Base-by-base conservation (phyloP, 2,113 vertebrate genomes). In the Dunckerocampus dactyliophorus region DNA sequence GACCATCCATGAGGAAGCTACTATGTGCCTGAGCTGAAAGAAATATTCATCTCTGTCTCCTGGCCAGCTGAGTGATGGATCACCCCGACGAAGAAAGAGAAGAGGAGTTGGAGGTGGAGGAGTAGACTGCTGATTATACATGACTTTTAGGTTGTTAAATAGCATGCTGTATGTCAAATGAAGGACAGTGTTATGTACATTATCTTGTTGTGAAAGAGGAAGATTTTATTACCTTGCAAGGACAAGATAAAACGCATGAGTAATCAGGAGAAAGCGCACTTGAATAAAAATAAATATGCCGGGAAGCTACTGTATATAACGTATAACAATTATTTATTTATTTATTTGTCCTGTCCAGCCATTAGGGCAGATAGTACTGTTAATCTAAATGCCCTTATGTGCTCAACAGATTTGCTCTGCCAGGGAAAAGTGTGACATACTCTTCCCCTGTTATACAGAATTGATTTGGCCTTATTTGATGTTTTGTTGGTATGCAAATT, bases 31-130 rank as follows among this genome's bases (percentile, higher is more conserved):
- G 80, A 82, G 80, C 70, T 82, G 85, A 88, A 75, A 87, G 80
- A 88, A 87, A 86, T 85, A 87, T 87, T 86, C 82, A 80, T 83
- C 75, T 87, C 76, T 56, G 47, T 82, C 77, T 76, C 48, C 67
- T 66, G 72, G 72, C 47, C 4, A 20, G 79, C 72, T 87, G 87
- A 88, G 81, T 85, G 85, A 88, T 77, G 82, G 22, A 47, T 84
- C 76, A 84, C 76, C 82, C 69, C 2, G 64, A 56, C 2, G 69
- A 70, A 73, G 55, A 72, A 60, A 14, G 24, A 34, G 24, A 20
- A 31, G n/a, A 47, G 53, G 75, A 70, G 65, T 42, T 13, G 39
- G 39, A 14, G 39, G 39, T 14, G 39, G 49, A 72, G 64, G 56
- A 60, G 59, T 66, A 71, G 50, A 66, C 65, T 55, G 69, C 64